Conservation (phyloP, 2,113 vertebrate genomes). For the Microcebus tavaratra region DNA sequence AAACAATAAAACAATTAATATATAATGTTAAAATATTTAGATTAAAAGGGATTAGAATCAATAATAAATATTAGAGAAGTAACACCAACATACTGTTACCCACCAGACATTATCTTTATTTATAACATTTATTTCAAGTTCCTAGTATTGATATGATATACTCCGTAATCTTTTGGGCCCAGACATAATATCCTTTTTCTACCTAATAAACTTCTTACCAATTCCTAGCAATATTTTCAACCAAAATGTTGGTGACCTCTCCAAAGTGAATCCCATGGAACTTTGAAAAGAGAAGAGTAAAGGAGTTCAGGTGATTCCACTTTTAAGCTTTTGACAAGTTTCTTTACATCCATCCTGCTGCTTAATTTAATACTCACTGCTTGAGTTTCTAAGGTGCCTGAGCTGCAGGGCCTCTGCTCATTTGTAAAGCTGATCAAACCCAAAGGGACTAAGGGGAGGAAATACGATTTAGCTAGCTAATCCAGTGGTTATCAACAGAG, state of each 20-base stretch:
- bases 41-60: not conserved
- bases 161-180: not conserved
- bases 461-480: not conserved
- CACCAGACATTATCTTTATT: not conserved
- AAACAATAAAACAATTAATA: too few species aligned
- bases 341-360: not conserved
- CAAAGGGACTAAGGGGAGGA: not conserved
- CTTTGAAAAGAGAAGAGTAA: not conserved
- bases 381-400: conserved; percentile 23
- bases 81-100: not conserved
- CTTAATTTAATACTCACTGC: not conserved
- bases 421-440: not conserved
- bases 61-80: conserved; percentile 20
- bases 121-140: conserved; percentile 1
- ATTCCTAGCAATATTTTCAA: conserved; percentile 38
- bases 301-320: not conserved
- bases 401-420: not conserved
- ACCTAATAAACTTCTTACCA: not conserved
- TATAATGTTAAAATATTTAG: too few species aligned
- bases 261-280: not conserved
- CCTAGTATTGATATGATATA: not conserved
- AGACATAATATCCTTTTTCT: not conserved
- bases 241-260: conserved; percentile 19
- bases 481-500: not conserved
- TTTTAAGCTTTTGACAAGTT: conserved; percentile 28